Percentiles rank a stretch among this genome's conserved stretches.
phyloP scores from a whole-genome alignment of 2,888 invertebrate genomes.

The Heliconius hortense region DNA sequence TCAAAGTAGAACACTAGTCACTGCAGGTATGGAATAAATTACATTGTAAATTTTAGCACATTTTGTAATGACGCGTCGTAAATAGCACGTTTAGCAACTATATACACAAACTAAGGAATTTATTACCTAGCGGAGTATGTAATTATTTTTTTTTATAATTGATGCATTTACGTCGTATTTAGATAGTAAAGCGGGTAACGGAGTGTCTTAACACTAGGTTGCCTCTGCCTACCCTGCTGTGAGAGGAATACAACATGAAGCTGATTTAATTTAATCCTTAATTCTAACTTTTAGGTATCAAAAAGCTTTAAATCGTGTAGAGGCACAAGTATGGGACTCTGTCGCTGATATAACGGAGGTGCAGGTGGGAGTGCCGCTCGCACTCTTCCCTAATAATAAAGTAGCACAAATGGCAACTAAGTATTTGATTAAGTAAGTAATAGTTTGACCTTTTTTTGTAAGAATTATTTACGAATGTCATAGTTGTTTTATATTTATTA shows the following conservation, averaged over 20 bases:
- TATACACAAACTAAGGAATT: not conserved
- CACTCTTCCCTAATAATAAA: conserved; percentile 86
- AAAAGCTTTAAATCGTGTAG: conserved; percentile 84
- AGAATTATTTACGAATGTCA: no score
- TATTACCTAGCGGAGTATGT: no score
- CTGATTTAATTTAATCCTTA: not conserved
- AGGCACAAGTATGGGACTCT: conserved; percentile 94
- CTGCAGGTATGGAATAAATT: not conserved
- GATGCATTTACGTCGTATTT: no score
- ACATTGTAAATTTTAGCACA: not conserved
- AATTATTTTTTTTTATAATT: no score
- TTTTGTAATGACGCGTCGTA: not conserved
- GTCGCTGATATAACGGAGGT: conserved; percentile 88
- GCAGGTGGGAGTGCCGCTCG: conserved; percentile 84
- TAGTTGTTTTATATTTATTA: not conserved
- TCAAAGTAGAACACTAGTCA: not conserved
- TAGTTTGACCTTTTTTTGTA: not conserved
- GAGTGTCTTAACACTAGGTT: no score
- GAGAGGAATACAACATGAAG: no score
- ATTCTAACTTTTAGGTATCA: conserved; percentile 71
- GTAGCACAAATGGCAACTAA: conserved; percentile 75
- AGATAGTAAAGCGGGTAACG: no score
- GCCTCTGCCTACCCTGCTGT: no score
- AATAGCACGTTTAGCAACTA: not conserved
- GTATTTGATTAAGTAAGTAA: conserved; percentile 27